Evolutionary conservation across 2,113 vertebrate species (phyloP).

Genomic region (Sakesphorus luctuosus): DNA sequence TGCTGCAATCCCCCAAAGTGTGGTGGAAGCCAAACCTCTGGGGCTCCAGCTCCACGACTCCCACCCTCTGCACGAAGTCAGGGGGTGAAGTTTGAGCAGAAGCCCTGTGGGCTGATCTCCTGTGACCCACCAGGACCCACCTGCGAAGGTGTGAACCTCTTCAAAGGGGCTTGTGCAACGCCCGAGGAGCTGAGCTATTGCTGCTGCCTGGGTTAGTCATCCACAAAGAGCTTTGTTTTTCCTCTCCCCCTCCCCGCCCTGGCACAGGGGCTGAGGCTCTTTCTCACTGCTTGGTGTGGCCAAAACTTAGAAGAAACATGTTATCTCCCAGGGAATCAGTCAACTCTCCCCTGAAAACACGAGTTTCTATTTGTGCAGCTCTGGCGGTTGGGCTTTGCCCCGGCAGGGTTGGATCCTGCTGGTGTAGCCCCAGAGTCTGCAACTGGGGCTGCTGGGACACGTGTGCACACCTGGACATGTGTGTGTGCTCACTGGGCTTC

Average conservation of each 20-base stretch:
- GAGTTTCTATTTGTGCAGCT: neutral
- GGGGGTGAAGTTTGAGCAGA: neutral
- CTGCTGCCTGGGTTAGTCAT: slow-evolving; percentile 54
- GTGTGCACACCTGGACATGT: neutral
- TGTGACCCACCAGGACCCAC: neutral
- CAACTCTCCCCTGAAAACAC: neutral
- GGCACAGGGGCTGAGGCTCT: neutral
- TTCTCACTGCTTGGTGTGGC: neutral
- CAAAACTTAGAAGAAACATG: neutral
- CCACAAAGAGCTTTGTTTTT: slow-evolving; percentile 48
- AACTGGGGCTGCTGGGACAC: neutral
- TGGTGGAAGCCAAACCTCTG: rapidly evolving
- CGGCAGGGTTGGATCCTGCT: neutral
- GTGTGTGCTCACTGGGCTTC: neutral
- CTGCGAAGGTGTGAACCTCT: neutral
- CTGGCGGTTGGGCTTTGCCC: neutral
- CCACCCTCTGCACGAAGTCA: rapidly evolving
- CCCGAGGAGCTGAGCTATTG: neutral
- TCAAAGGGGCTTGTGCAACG: neutral
- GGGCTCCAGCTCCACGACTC: neutral
- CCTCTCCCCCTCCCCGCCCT: slow-evolving; percentile 5
- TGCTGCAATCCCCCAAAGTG: neutral
- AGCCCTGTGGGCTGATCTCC: neutral
- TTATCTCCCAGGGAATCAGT: neutral
- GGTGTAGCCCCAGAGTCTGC: rapidly evolving